These are phyloP conservation scores for Carabus problematicus DNA, from an alignment of 2,888 invertebrate species.

Conservation along the genomic window DNA sequence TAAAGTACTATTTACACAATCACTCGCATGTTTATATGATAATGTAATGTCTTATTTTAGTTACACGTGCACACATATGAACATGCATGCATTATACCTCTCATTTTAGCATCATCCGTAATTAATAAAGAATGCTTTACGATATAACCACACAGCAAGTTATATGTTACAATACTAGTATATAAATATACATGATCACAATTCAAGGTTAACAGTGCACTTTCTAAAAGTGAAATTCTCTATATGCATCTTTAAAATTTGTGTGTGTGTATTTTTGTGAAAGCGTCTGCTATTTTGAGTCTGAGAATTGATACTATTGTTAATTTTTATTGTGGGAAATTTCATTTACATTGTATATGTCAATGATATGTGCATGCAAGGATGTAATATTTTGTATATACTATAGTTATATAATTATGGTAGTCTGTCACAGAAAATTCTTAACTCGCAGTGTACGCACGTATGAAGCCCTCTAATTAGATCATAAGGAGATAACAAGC, in stretches of 20 bases:
- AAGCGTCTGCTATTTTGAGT: background rate
- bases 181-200: background rate
- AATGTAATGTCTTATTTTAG: constrained; percentile 23
- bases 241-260: background rate
- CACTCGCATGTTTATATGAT: constrained; percentile 9
- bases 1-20: constrained; percentile 7
- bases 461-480: no score
- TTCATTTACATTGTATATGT: constrained; percentile 11
- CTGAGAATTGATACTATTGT: no score
- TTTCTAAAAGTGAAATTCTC: constrained; percentile 33
- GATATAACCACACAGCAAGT: background rate
- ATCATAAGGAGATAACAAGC: no score
- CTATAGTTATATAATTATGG: no score
- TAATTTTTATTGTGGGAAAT: constrained; percentile 24
- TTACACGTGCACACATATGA: constrained; percentile 18
- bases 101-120: constrained; percentile 15
- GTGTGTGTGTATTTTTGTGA: constrained; percentile 20
- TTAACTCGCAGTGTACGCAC: no score
- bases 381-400: no score
- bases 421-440: no score
- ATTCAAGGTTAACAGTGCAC: constrained; percentile 19
- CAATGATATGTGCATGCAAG: background rate
- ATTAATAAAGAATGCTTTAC: constrained; percentile 22
- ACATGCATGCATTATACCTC: constrained; percentile 20
- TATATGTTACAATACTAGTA: background rate